Evolutionary conservation across 2,888 invertebrate genomes (phyloP).

Genomic region (Heterodera filipjevi): DNA sequence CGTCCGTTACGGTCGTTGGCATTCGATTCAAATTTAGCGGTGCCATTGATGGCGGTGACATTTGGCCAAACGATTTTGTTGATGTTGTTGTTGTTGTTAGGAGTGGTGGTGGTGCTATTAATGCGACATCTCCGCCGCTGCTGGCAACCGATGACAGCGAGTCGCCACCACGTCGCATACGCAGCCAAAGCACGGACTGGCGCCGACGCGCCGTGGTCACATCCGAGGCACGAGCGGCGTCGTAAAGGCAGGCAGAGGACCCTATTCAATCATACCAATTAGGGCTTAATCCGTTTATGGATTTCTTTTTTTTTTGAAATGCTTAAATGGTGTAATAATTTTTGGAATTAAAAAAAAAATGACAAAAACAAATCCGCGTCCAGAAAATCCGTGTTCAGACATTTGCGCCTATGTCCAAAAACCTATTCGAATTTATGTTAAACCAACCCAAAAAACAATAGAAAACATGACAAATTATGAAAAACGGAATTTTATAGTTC

Average conservation of each 20-base stretch:
- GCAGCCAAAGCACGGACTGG: slow-evolving; percentile 7
- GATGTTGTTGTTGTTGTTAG: not conserved
- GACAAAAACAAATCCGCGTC: too few species aligned
- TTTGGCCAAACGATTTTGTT: not conserved
- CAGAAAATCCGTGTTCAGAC: too few species aligned
- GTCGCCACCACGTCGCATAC: slow-evolving; percentile 2
- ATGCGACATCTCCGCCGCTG: not conserved
- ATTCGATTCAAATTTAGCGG: not conserved
- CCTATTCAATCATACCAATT: not conserved
- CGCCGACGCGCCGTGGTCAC: not conserved
- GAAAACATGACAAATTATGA: too few species aligned
- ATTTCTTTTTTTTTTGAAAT: too few species aligned
- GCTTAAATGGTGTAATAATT: too few species aligned
- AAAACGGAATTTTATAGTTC: too few species aligned
- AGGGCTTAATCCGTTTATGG: too few species aligned
- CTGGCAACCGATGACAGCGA: slow-evolving; percentile 2
- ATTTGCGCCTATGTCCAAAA: too few species aligned
- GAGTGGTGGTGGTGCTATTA: not conserved
- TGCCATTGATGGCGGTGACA: not conserved
- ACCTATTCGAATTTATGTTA: too few species aligned
- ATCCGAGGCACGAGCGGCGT: not conserved
- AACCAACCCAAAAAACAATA: too few species aligned
- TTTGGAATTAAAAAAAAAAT: too few species aligned
- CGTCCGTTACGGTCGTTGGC: not conserved
- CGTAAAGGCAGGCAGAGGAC: not conserved